Evolutionary conservation across 1,140 invertebrate genomes (phyloP).

Genomic region (Bombus huntii): DNA sequence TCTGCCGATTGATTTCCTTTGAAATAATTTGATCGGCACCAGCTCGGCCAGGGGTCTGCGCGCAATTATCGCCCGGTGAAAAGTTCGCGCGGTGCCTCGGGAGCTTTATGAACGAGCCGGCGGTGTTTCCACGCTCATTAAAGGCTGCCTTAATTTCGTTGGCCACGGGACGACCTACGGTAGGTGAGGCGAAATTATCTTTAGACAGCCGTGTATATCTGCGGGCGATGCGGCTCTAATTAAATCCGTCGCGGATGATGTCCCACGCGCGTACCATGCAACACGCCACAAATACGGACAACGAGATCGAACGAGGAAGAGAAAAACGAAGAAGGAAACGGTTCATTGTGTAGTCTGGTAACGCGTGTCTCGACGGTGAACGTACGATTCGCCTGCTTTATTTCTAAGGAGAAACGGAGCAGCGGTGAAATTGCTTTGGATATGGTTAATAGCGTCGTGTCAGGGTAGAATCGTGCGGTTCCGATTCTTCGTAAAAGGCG

Average conservation of each 20-base stretch:
- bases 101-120: not conserved
- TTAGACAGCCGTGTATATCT: slow-evolving; percentile 13
- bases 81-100: not conserved
- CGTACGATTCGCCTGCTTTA: not conserved
- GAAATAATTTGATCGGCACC: no score
- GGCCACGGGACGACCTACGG: not conserved
- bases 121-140: slow-evolving; percentile 33
- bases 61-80: slow-evolving; percentile 2
- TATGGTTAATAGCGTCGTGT: not conserved
- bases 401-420: not conserved
- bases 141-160: slow-evolving; percentile 33
- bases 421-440: not conserved
- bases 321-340: not conserved
- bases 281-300: not conserved
- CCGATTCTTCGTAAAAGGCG: not conserved
- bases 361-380: not conserved
- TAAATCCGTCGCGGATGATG: slow-evolving; percentile 23
- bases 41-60: no score
- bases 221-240: slow-evolving; percentile 41
- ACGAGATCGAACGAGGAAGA: not conserved
- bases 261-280: no score
- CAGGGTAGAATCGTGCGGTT: not conserved
- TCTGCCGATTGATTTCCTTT: no score
- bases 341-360: not conserved
- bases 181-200: slow-evolving; percentile 43